Conservation (phyloP, 2,888 invertebrate genomes). For the Microplitis deprimator region DNA sequence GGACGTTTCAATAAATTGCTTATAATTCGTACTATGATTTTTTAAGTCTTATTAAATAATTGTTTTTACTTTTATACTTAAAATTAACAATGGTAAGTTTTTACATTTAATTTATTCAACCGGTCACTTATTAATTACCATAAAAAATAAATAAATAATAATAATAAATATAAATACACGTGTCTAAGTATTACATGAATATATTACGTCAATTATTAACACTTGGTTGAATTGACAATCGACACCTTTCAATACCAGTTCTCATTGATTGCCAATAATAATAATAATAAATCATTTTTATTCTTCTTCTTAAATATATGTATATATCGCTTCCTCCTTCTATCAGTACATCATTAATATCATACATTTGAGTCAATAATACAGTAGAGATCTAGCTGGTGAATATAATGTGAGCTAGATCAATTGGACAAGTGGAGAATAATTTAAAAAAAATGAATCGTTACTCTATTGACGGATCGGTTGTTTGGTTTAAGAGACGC, state of each 20-base stretch:
- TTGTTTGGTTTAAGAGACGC: neutral
- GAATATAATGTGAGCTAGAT: neutral
- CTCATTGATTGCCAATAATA: neutral
- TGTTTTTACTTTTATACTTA: no score
- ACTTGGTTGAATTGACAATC: conserved; percentile 19
- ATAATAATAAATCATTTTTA: neutral
- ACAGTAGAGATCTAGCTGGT: neutral
- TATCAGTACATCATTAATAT: neutral
- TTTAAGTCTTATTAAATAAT: no score
- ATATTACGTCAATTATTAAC: conserved; percentile 39
- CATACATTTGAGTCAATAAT: conserved; percentile 1
- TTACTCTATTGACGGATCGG: neutral
- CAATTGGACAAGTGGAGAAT: neutral
- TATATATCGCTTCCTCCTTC: neutral
- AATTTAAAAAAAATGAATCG: neutral
- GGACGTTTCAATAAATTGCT: neutral
- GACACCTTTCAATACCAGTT: conserved; percentile 11
- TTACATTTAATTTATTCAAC: no score
- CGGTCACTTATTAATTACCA: no score
- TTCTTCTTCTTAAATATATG: neutral
- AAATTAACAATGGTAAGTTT: no score
- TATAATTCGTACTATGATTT: no score
- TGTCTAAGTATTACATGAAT: neutral
- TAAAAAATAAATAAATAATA: neutral
- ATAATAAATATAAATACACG: neutral